A percentile compares a stretch with the other conserved stretches of the same genome.
phyloP scores from a whole-genome alignment of 1,140 invertebrate genomes.

The Marisa cornuarietis region DNA sequence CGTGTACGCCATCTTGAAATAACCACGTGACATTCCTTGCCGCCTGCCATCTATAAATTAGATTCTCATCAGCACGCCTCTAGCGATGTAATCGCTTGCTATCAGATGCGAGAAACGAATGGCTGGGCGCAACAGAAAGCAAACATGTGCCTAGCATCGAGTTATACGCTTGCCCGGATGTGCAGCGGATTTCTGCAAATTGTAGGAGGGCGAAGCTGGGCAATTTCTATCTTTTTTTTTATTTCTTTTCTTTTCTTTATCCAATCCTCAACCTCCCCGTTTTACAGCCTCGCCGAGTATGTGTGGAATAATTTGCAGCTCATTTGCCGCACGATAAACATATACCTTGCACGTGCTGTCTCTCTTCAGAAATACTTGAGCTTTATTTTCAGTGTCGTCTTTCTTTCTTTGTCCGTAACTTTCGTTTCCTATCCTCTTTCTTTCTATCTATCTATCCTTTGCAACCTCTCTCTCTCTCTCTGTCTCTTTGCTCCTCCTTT shows the following conservation, averaged over 20 bases:
- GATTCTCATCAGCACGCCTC: no score
- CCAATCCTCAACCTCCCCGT: neutral
- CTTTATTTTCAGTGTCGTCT: neutral
- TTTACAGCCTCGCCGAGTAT: neutral
- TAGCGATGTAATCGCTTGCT: no score
- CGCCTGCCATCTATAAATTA: no score
- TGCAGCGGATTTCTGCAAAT: no score
- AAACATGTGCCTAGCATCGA: no score
- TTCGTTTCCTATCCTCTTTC: neutral
- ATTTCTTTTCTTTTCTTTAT: no score
- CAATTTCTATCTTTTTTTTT: neutral
- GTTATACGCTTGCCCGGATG: no score
- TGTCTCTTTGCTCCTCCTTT: neutral
- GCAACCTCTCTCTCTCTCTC: neutral
- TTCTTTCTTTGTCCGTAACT: neutral
- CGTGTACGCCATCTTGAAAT: no score
- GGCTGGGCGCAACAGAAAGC: no score
- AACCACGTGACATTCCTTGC: no score
- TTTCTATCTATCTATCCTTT: neutral
- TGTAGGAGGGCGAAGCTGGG: no score
- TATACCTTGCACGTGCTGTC: neutral
- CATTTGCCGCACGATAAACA: neutral
- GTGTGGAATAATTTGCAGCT: neutral
- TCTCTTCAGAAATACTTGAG: neutral
- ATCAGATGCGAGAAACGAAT: no score